A percentile compares a stretch with the other conserved stretches of the same genome.
These are phyloP conservation scores for Orchestia grillus DNA, from an alignment of 1,140 invertebrate genomes.

Conservation along the genomic window DNA sequence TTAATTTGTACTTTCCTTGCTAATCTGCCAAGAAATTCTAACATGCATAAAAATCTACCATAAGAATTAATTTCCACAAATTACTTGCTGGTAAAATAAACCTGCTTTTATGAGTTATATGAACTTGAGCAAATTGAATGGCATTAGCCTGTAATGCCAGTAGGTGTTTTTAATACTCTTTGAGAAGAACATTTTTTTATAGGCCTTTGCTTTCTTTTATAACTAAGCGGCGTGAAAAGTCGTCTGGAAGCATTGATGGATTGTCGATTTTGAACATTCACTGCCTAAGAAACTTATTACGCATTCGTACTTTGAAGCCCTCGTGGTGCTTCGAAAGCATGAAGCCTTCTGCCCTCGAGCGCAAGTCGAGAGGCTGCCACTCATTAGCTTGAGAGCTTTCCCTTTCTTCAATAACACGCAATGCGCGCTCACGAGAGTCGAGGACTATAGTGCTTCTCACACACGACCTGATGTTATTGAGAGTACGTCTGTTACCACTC, in stretches of 20 bases:
- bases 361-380: not conserved
- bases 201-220: not conserved
- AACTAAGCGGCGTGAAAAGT: not conserved
- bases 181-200: not conserved
- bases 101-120: too few relatives aligned
- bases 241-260: not conserved
- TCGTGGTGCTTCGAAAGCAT: not conserved
- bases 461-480: not conserved
- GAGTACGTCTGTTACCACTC: not conserved
- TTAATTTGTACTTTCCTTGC: not conserved
- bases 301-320: not conserved
- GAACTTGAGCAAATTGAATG: not conserved
- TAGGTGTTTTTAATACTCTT: not conserved
- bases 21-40: not conserved
- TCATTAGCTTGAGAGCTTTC: not conserved
- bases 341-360: not conserved
- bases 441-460: not conserved
- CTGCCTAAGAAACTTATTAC: not conserved
- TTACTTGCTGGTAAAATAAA: not conserved
- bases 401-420: not conserved
- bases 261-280: not conserved
- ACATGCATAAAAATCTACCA: too few relatives aligned
- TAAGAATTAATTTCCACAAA: not conserved
- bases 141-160: not conserved
- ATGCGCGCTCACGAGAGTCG: not conserved